A percentile compares a stretch with the other conserved stretches of the same genome.
phyloP scores from a whole-genome alignment of 2,888 invertebrate genomes.

The Frankliniella intonsa region DNA sequence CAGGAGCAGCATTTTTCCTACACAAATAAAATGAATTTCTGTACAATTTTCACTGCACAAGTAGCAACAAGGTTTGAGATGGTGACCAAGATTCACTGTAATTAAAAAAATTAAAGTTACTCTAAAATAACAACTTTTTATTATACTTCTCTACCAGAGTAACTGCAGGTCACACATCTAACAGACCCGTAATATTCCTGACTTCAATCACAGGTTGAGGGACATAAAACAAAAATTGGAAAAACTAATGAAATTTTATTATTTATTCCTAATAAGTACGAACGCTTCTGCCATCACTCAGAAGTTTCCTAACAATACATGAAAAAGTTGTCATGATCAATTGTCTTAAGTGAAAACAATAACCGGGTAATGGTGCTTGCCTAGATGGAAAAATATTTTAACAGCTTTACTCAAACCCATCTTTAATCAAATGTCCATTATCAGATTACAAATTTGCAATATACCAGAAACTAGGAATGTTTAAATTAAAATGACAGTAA shows the following conservation, averaged over 20 bases:
- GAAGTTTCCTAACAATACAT: constrained; percentile 21
- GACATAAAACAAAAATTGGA: constrained; percentile 1
- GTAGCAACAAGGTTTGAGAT: no score
- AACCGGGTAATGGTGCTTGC: constrained; percentile 24
- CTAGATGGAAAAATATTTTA: constrained; percentile 21
- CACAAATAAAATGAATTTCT: constrained; percentile 40
- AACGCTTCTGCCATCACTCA: constrained; percentile 18
- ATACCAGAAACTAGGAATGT: constrained; percentile 7
- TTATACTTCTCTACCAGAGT: not conserved
- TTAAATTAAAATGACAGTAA: constrained; percentile 9
- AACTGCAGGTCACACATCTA: not conserved
- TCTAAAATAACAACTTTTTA: constrained; percentile 7
- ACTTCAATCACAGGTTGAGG: not conserved
- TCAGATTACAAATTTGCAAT: constrained; percentile 4
- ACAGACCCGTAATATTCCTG: not conserved
- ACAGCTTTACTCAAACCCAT: constrained; percentile 19
- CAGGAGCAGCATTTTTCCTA: constrained; percentile 60
- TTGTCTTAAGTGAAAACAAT: constrained; percentile 25
- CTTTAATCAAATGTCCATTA: constrained; percentile 11
- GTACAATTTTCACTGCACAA: no score
- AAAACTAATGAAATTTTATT: constrained; percentile 18
- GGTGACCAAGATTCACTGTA: not conserved
- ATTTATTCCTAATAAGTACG: constrained; percentile 23
- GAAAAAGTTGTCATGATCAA: constrained; percentile 25
- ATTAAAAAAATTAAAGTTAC: constrained; percentile 2